A percentile compares a stretch with the other conserved stretches of the same genome.
These are phyloP conservation scores for Loripinus fragilis DNA, from an alignment of 2,888 invertebrate genomes.

Conservation along the genomic window DNA sequence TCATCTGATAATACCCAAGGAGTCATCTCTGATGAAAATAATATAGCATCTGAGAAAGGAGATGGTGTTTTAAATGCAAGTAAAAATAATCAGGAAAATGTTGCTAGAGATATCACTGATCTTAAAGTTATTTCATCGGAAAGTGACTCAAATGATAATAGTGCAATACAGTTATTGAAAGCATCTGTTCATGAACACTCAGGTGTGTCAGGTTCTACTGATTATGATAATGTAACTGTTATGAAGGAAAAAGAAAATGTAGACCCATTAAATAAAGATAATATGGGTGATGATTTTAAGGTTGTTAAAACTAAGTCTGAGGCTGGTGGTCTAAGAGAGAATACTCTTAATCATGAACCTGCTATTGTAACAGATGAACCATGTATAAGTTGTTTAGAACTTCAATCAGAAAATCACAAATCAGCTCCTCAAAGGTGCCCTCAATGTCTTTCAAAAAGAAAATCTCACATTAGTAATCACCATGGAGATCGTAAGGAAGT, in stretches of 20 bases:
- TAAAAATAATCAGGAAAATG: too few relatives aligned
- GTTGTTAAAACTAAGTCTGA: neutral
- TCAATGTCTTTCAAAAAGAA: conserved; percentile 33
- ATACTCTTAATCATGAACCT: neutral
- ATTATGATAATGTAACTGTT: too few relatives aligned
- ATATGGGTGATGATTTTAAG: neutral
- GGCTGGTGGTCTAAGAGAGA: neutral
- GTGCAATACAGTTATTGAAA: too few relatives aligned
- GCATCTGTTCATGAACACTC: too few relatives aligned
- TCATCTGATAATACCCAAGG: too few relatives aligned
- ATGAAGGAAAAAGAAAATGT: neutral
- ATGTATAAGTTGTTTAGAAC: conserved; percentile 55
- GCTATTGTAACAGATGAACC: conserved; percentile 20
- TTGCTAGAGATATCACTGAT: too few relatives aligned
- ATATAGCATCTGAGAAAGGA: too few relatives aligned
- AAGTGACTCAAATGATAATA: too few relatives aligned
- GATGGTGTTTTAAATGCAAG: too few relatives aligned
- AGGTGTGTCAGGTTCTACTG: too few relatives aligned
- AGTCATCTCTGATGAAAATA: too few relatives aligned
- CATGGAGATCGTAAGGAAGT: conserved; percentile 37
- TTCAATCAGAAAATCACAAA: conserved; percentile 12
- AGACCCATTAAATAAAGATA: neutral
- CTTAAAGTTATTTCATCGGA: too few relatives aligned
- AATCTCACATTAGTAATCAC: conserved; percentile 32
- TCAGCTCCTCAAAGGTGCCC: conserved; percentile 23